These are phyloP conservation scores for Pollenia amentaria DNA, from an alignment of 2,888 invertebrate genomes.

Conservation along the genomic window DNA sequence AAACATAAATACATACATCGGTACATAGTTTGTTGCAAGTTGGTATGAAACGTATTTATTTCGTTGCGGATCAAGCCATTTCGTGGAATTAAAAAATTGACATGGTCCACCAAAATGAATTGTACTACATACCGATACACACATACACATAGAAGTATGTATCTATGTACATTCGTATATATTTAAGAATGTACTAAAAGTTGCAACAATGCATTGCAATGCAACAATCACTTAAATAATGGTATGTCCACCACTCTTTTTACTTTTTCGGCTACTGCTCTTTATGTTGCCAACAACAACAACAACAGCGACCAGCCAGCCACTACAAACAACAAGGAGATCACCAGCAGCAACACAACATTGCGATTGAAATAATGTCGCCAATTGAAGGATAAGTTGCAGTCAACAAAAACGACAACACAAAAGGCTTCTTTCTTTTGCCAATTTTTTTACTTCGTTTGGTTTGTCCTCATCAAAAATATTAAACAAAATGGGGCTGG, in stretches of 20 bases:
- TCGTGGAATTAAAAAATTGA: constrained; percentile 84
- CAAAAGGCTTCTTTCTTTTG: constrained; percentile 62
- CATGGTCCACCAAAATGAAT: constrained; percentile 76
- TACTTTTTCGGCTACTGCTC: constrained; percentile 48
- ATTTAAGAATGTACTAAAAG: constrained; percentile 4
- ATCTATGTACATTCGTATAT: neutral
- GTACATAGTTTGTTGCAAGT: constrained; percentile 51
- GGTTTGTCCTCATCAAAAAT: constrained; percentile 56
- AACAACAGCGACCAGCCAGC: constrained; percentile 44
- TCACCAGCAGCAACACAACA: constrained; percentile 22
- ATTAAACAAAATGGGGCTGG: constrained; percentile 64
- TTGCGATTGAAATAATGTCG: constrained; percentile 79
- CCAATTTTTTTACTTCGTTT: constrained; percentile 2
- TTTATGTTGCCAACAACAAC: constrained; percentile 42
- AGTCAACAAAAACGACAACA: constrained; percentile 73
- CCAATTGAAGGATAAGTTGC: constrained; percentile 82
- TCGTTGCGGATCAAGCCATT: constrained; percentile 76
- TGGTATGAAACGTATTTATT: constrained; percentile 65
- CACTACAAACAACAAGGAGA: constrained; percentile 36
- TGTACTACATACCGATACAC: constrained; percentile 22
- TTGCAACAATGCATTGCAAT: constrained; percentile 59
- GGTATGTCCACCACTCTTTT: constrained; percentile 66
- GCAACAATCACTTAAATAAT: constrained; percentile 74
- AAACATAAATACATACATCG: constrained; percentile 14
- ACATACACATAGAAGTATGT: neutral